Evolutionary conservation across 2,113 vertebrate species (phyloP), one percentile per base, ranked within the genome.

Genomic region (Peromyscus maniculatus): DNA sequence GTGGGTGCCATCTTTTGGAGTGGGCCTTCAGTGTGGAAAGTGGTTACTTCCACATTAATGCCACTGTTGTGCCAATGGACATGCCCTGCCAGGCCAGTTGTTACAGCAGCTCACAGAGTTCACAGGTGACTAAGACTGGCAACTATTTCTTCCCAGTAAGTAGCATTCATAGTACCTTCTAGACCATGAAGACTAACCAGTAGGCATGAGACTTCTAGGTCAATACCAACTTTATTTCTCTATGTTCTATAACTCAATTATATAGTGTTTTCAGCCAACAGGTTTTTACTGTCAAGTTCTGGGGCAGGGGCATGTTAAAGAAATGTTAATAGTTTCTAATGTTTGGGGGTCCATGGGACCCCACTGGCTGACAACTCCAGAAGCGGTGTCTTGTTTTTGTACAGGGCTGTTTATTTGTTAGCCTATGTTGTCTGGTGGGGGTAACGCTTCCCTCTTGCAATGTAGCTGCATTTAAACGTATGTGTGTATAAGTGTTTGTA

Each of bases 61-160:
- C 3, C n/a, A 28, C 21, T 1, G 16, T 49, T 84, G 22, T 3
- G 8, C 36, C 22, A 13, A n/a, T 9, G n/a, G 3, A 7, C n/a
- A 17, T 39, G 26, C 64, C 24, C 62, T 84, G 22, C 24, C 55
- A 83, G 74, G 74, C 22, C 80, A 64, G 5, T 28, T 43, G 7
- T 84, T 31, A 16, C 12, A 64, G 57, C 43, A 64, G n/a, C n/a
- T 43, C 82, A 82, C 55, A 26, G 55, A 83, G 33, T n/a, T 36
- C 55, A 24, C 26, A 80, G 31, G 7, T 55, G 5, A 39, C n/a
- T 84, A 84, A 59, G 22, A 17, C n/a, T 9, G 36, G n/a, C 26
- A 15, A 64, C 28, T 49, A 4, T 31, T 16, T 52, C 6, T 78
- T 15, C 82, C 64, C 3, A 16, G 2, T 28, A 43, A 84, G 15